Conservation (phyloP, 2,888 invertebrate genomes). For the Emmelina monodactyla region DNA sequence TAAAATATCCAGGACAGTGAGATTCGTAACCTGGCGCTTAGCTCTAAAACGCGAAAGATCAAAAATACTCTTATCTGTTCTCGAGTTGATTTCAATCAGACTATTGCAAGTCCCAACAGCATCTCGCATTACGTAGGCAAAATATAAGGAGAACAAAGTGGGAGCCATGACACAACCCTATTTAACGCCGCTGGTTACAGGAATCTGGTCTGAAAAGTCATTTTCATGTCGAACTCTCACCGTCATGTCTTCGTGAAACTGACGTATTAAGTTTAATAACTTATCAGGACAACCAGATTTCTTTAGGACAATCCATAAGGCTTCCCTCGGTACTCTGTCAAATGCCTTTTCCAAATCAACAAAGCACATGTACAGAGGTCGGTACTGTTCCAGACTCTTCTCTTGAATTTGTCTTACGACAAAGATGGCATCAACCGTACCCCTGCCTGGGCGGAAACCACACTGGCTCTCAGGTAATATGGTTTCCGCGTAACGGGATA, state of each 20-base stretch:
- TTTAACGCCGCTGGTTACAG: conserved; percentile 6
- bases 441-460: conserved; percentile 12
- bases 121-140: conserved; percentile 10
- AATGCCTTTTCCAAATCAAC: conserved; percentile 14
- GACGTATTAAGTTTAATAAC: conserved; percentile 10
- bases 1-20: background rate
- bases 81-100: conserved; percentile 4
- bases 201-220: conserved; percentile 6
- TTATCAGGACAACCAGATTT: conserved; percentile 10
- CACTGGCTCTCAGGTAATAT: conserved; percentile 11
- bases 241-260: conserved; percentile 13
- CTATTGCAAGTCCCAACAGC: conserved; percentile 7
- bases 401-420: conserved; percentile 12
- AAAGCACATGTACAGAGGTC: conserved; percentile 10
- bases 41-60: background rate
- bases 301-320: conserved; percentile 11
- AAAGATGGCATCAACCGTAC: conserved; percentile 14
- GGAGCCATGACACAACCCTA: conserved; percentile 11
- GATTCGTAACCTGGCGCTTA: background rate
- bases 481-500: conserved; percentile 2
- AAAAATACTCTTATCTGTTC: conserved; percentile 7
- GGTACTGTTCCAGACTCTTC: conserved; percentile 12
- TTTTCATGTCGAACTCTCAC: conserved; percentile 9
- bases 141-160: conserved; percentile 10
- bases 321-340: conserved; percentile 10